phyloP scores from a whole-genome alignment of 1,140 invertebrate species.

The Heliconius himera region DNA sequence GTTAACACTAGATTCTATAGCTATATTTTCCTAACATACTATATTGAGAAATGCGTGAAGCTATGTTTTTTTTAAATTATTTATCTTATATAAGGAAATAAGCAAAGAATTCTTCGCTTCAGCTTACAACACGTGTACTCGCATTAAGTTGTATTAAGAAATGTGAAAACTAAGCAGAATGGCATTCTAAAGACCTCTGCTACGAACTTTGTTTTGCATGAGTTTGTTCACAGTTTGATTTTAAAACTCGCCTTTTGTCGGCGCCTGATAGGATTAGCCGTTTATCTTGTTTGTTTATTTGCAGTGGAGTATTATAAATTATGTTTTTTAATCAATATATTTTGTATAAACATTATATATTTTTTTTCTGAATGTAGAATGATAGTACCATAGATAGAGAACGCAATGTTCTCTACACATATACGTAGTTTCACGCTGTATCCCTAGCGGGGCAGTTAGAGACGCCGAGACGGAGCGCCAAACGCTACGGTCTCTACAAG shows the following conservation, averaged over 20 bases:
- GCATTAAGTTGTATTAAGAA: conserved; percentile 79
- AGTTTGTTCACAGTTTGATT: conserved; percentile 68
- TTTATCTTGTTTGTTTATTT: conserved; percentile 47
- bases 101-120: conserved; percentile 31
- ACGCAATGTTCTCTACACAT: too few relatives aligned
- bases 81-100: too few relatives aligned
- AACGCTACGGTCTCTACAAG: too few relatives aligned
- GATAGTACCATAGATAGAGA: too few relatives aligned
- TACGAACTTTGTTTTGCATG: conserved; percentile 74
- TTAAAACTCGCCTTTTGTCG: conserved; percentile 59
- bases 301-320: not conserved
- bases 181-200: conserved; percentile 74
- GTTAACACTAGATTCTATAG: too few relatives aligned
- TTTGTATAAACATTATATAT: too few relatives aligned
- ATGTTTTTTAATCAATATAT: conserved; percentile 20
- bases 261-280: conserved; percentile 59
- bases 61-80: too few relatives aligned
- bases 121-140: conserved; percentile 38
- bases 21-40: too few relatives aligned
- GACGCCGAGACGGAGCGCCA: too few relatives aligned
- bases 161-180: conserved; percentile 79
- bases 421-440: not conserved
- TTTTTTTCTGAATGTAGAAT: too few relatives aligned
- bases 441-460: not conserved
- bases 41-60: too few relatives aligned